phyloP scores from a whole-genome alignment of 2,888 invertebrate species.

The Tetheella fluctuosa region DNA sequence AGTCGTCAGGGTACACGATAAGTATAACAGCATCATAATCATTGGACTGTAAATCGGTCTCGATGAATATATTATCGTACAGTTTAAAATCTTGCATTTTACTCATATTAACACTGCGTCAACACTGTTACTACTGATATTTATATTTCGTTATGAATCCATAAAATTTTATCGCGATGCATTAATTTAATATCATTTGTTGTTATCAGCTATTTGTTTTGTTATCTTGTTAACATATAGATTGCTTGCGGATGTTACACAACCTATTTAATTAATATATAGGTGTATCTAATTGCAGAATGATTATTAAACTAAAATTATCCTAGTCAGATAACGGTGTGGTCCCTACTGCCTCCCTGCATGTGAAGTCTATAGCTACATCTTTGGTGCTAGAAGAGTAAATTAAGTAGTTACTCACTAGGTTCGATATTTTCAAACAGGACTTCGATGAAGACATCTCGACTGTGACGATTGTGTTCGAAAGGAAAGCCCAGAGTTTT shows the following conservation, averaged over 20 bases:
- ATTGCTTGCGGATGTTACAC: neutral
- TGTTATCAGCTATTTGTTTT: neutral
- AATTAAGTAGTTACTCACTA: conserved; percentile 55
- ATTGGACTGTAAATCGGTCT: conserved; percentile 69
- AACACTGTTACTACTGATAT: neutral
- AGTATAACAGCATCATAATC: conserved; percentile 87
- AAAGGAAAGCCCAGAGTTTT: conserved; percentile 66
- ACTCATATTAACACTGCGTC: neutral
- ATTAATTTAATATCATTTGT: conserved; percentile 2
- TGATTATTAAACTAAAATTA: neutral
- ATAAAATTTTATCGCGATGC: neutral
- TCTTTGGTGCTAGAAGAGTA: too few relatives aligned
- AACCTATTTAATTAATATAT: neutral
- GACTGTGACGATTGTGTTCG: conserved; percentile 65
- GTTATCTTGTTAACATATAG: conserved; percentile 3
- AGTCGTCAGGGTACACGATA: conserved; percentile 81
- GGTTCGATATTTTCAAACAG: conserved; percentile 63
- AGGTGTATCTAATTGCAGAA: neutral
- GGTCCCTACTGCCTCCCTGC: too few relatives aligned
- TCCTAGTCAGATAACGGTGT: neutral
- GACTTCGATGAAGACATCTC: conserved; percentile 61
- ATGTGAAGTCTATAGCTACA: too few relatives aligned
- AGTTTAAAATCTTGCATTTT: conserved; percentile 55
- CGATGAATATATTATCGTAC: conserved; percentile 74
- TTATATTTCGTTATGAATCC: neutral